These are phyloP conservation scores for Nomia melanderi DNA, from an alignment of 1,140 invertebrate species.

Conservation along the genomic window DNA sequence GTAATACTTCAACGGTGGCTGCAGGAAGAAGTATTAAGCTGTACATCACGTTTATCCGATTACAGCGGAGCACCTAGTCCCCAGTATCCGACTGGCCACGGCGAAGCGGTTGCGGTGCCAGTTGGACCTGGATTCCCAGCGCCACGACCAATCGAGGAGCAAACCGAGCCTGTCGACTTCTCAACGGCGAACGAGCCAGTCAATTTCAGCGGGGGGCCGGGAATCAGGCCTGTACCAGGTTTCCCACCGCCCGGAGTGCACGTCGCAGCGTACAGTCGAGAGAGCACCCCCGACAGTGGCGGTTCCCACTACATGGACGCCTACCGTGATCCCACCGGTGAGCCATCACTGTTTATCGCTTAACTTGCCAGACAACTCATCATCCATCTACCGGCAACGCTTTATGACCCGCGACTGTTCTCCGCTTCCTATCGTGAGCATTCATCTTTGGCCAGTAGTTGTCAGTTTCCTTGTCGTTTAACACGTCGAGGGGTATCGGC, in stretches of 20 bases:
- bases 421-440: not conserved
- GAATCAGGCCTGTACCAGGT: constrained; percentile 81
- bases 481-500: too few species aligned
- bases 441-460: not conserved
- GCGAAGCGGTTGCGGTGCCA: constrained; percentile 79
- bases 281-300: constrained; percentile 91
- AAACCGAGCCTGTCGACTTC: constrained; percentile 87
- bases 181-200: constrained; percentile 85
- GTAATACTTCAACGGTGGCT: not conserved
- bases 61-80: constrained; percentile 84
- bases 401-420: constrained; percentile 37
- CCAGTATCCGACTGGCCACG: constrained; percentile 81
- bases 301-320: constrained; percentile 92
- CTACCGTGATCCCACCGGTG: constrained; percentile 91
- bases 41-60: constrained; percentile 31
- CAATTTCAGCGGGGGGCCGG: constrained; percentile 83
- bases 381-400: constrained; percentile 13
- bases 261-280: constrained; percentile 87
- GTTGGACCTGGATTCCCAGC: constrained; percentile 78
- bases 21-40: constrained; percentile 5
- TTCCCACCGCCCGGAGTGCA: constrained; percentile 81
- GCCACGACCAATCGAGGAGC: constrained; percentile 82
- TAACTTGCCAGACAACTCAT: constrained; percentile 29
- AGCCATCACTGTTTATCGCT: constrained; percentile 70
- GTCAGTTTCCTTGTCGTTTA: not conserved